Evolutionary conservation across 2,113 vertebrate genomes (phyloP).

Genomic region (Mesitornis unicolor): DNA sequence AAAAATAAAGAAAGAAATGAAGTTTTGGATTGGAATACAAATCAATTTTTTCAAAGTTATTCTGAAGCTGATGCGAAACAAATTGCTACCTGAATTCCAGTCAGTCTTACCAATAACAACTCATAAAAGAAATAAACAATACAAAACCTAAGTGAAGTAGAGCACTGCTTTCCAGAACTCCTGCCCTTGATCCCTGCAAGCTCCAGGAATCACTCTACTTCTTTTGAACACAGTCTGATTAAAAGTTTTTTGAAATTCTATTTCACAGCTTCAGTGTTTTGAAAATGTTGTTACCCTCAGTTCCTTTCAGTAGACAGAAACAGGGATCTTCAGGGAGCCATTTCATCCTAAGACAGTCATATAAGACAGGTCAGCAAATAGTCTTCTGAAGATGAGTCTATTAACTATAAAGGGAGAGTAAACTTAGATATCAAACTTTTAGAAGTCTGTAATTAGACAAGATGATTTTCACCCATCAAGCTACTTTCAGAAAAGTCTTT

Average conservation of each 20-base stretch:
- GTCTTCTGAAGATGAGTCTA: background rate
- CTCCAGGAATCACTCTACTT: background rate
- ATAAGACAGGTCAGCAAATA: constrained; percentile 11
- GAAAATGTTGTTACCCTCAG: background rate
- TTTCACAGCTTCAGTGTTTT: constrained; percentile 21
- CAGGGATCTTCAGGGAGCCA: background rate
- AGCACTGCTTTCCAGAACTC: background rate
- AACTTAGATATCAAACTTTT: background rate
- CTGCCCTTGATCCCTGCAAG: background rate
- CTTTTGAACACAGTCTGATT: background rate
- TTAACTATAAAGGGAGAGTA: background rate
- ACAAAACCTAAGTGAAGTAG: background rate
- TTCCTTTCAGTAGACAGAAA: background rate
- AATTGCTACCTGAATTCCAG: background rate
- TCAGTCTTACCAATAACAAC: background rate
- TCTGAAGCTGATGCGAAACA: background rate
- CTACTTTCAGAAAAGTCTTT: background rate
- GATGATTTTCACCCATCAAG: background rate
- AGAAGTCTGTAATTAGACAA: constrained; percentile 15
- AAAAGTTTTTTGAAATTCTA: background rate
- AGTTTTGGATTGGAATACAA: background rate
- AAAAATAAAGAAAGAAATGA: background rate
- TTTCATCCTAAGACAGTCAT: background rate
- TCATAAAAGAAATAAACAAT: background rate
- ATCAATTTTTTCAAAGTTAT: background rate